A percentile compares a stretch with the other conserved stretches of the same genome.
These are phyloP conservation scores for Hyla sarda DNA, from an alignment of 2,113 vertebrate genomes.

Conservation along the genomic window DNA sequence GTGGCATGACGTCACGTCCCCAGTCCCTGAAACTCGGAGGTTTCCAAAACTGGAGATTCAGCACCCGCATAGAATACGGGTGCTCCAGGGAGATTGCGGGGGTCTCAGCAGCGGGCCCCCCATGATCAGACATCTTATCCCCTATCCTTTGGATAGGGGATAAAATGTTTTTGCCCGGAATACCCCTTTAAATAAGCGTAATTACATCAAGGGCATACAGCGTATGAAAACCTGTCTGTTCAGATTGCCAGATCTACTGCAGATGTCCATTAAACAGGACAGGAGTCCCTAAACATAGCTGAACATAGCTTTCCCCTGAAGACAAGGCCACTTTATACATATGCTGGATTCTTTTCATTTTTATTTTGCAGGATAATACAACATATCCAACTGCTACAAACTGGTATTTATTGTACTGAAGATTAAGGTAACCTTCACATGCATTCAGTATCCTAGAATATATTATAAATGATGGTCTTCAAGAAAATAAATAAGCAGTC, in stretches of 20 bases:
- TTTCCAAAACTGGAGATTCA: no score
- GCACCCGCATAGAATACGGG: no score
- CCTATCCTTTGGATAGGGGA: no score
- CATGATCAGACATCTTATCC: no score
- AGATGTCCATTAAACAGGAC: slow-evolving; percentile 1
- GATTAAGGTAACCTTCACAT: neutral
- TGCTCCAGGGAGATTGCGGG: no score
- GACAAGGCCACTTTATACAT: neutral
- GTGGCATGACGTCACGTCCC: no score
- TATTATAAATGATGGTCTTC: neutral
- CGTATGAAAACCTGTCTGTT: slow-evolving; percentile 19
- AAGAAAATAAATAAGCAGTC: neutral
- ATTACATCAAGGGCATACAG: neutral
- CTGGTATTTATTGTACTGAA: neutral
- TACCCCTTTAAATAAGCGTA: neutral
- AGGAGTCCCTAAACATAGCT: slow-evolving; percentile 26
- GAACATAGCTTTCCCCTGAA: slow-evolving; percentile 3
- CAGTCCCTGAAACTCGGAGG: no score
- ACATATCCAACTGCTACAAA: neutral
- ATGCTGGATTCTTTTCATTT: neutral
- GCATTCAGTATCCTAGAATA: neutral
- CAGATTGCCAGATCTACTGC: neutral
- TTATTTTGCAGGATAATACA: neutral
- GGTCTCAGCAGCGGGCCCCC: no score
- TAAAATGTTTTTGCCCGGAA: no score